Evolutionary conservation across 2,113 vertebrate genomes (phyloP).

Genomic region (Passer domesticus): DNA sequence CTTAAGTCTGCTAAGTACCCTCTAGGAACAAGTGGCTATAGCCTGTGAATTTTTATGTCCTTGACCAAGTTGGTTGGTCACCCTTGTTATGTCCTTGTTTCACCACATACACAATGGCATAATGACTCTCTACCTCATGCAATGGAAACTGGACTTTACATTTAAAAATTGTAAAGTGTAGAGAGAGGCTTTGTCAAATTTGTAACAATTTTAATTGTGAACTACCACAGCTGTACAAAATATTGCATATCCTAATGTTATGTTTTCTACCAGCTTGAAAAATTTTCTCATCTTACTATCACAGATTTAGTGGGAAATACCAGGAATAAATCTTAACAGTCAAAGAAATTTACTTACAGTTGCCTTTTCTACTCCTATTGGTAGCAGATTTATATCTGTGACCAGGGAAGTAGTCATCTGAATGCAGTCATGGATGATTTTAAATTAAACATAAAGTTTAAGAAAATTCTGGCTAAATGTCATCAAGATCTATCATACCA

Average conservation of each 20-base stretch:
- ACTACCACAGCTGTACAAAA: not conserved
- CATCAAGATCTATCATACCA: conserved; percentile 55
- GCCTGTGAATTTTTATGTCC: not conserved
- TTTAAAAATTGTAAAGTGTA: not conserved
- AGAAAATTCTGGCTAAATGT: conserved; percentile 69
- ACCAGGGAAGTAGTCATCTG: conserved; percentile 27
- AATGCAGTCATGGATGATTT: conserved; percentile 50
- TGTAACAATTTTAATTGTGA: not conserved
- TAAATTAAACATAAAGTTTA: conserved; percentile 66
- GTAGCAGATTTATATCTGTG: conserved; percentile 57
- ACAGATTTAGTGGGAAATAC: conserved; percentile 3
- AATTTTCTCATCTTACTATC: not conserved
- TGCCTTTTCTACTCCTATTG: conserved; percentile 22
- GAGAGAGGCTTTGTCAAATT: not conserved
- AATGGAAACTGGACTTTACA: not conserved
- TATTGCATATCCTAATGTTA: not conserved
- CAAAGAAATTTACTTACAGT: conserved; percentile 56
- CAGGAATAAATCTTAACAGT: conserved; percentile 5
- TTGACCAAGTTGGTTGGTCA: not conserved
- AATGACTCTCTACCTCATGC: not conserved
- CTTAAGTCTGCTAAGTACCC: not conserved
- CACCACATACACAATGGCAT: not conserved
- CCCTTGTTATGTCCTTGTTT: not conserved
- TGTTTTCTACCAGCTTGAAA: conserved; percentile 3
- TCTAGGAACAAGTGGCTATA: not conserved